phyloP scores from a whole-genome alignment of 2,113 vertebrate species.

The Sakesphorus luctuosus region DNA sequence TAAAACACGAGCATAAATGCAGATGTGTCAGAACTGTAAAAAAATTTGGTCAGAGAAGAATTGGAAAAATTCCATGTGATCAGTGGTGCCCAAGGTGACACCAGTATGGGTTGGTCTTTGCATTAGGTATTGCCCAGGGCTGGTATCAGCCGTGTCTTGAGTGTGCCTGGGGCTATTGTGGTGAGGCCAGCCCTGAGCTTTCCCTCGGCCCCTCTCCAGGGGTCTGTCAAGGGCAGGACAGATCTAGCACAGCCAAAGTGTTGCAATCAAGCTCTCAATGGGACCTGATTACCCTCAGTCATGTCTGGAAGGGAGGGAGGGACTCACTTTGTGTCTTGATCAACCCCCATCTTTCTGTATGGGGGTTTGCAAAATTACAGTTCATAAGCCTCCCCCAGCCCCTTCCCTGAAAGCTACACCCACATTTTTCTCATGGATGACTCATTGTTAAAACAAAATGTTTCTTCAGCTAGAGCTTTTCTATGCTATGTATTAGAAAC shows the following conservation, averaged over 20 bases:
- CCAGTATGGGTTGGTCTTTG: not conserved
- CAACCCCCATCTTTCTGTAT: slow-evolving; percentile 7
- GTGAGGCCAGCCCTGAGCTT: not conserved
- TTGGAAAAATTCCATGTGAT: not conserved
- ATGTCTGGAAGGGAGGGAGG: slow-evolving; percentile 6
- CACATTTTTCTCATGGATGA: slow-evolving; percentile 67
- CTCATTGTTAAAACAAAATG: slow-evolving; percentile 36
- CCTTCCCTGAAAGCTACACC: slow-evolving; percentile 57
- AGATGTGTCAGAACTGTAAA: not conserved
- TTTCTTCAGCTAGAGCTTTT: slow-evolving; percentile 17
- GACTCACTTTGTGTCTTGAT: not conserved
- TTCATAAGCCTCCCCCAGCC: slow-evolving; percentile 24
- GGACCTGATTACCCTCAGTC: not conserved
- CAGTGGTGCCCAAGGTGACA: not conserved
- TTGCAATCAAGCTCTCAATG: not conserved
- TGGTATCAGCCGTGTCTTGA: not conserved
- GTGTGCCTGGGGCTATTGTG: not conserved
- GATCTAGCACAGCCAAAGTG: not conserved
- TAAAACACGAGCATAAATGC: not conserved
- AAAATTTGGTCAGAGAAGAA: not conserved
- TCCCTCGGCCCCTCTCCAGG: fast-evolving
- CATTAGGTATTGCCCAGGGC: not conserved
- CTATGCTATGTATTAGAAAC: slow-evolving; percentile 14
- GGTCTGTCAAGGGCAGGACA: not conserved
- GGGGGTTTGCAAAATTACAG: slow-evolving; percentile 42